A percentile compares a stretch with the other conserved stretches of the same genome.
These are phyloP conservation scores for Eclectus roratus DNA, from an alignment of 2,113 vertebrate species.

Conservation along the genomic window DNA sequence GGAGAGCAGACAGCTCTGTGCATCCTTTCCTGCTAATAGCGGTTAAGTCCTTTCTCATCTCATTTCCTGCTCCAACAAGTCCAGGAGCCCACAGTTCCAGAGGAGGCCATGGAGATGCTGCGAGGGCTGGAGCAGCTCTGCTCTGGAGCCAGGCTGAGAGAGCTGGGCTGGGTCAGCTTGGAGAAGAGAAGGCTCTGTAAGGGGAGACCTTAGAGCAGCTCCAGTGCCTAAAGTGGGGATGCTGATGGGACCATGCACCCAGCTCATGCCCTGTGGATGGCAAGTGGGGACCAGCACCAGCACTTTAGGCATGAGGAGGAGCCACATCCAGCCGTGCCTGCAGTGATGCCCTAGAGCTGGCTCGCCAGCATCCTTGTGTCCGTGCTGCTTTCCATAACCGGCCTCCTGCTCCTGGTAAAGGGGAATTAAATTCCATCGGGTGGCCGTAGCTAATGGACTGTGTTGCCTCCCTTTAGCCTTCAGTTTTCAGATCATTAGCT, in stretches of 20 bases:
- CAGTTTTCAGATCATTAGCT: slow-evolving; percentile 24
- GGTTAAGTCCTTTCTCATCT: not conserved
- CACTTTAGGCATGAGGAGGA: not conserved
- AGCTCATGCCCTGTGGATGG: too few relatives aligned
- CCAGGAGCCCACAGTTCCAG: not conserved
- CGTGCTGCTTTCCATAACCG: not conserved
- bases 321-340: rapidly evolving
- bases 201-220: not conserved
- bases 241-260: not conserved
- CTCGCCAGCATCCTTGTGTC: rapidly evolving
- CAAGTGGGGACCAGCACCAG: not conserved
- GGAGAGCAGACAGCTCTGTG: not conserved
- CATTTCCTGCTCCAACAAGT: not conserved
- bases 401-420: not conserved
- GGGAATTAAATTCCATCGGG: not conserved
- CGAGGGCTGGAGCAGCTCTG: not conserved
- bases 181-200: not conserved
- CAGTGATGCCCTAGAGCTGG: not conserved
- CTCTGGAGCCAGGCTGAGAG: not conserved
- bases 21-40: not conserved
- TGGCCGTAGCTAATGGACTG: not conserved
- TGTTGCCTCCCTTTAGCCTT: not conserved
- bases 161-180: not conserved
- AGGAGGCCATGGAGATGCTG: not conserved
- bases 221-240: not conserved